Evolutionary conservation across 2,113 vertebrate species (phyloP).

Genomic region (Meriones unguiculatus): DNA sequence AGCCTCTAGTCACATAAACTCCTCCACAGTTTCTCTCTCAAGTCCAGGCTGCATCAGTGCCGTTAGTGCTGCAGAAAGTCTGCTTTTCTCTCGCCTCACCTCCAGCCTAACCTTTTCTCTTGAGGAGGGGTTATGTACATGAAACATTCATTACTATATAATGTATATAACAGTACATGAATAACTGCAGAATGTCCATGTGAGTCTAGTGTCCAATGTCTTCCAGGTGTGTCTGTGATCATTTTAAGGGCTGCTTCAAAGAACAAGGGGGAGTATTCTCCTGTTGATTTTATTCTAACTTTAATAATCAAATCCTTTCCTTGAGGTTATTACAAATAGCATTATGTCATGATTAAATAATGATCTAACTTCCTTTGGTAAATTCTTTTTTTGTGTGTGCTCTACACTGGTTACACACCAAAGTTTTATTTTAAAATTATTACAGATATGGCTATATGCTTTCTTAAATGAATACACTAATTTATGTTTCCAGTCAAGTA

Average conservation of each 20-base stretch:
- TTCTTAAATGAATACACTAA: neutral
- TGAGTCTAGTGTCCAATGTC: neutral
- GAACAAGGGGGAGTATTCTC: neutral
- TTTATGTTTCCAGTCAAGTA: neutral
- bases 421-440: neutral
- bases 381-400: neutral
- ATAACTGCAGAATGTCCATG: neutral
- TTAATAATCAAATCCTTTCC: slow-evolving; percentile 36
- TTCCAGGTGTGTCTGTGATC: neutral
- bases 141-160: neutral
- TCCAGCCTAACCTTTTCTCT: neutral
- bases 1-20: neutral
- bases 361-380: slow-evolving; percentile 21
- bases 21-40: neutral
- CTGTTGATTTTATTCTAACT: neutral
- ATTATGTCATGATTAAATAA: slow-evolving; percentile 38
- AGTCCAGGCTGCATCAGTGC: neutral
- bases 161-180: neutral
- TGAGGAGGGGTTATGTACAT: neutral
- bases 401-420: neutral
- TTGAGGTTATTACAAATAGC: slow-evolving; percentile 19
- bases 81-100: neutral
- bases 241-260: neutral
- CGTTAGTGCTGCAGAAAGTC: neutral
- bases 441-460: neutral